Conservation (phyloP, 2,797 vertebrate genomes). For the Valencia hispanica region DNA sequence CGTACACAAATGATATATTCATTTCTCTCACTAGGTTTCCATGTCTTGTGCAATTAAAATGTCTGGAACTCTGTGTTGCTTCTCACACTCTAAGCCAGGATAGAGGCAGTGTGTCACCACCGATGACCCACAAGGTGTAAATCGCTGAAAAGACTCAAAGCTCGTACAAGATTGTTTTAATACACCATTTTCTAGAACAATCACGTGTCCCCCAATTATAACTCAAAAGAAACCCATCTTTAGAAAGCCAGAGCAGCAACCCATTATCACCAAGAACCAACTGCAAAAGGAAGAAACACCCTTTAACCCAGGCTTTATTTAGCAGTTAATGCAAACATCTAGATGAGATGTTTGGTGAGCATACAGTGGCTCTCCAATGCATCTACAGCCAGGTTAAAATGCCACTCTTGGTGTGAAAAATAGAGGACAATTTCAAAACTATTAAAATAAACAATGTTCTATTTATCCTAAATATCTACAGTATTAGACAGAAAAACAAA, state of each 20-base stretch:
- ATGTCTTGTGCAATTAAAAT: conserved; percentile 76
- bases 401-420: too few relatives aligned
- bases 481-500: too few relatives aligned
- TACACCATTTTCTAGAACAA: conserved; percentile 20
- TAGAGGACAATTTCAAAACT: too few relatives aligned
- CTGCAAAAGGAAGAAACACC: not conserved
- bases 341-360: not conserved
- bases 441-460: too few relatives aligned
- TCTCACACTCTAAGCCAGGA: conserved; percentile 45
- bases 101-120: conserved; percentile 48
- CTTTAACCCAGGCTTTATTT: not conserved
- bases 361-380: too few relatives aligned
- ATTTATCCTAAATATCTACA: too few relatives aligned
- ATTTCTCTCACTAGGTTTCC: conserved; percentile 76
- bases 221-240: conserved; percentile 6
- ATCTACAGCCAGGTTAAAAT: too few relatives aligned
- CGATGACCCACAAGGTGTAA: conserved; percentile 56
- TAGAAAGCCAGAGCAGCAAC: not conserved
- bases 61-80: conserved; percentile 60
- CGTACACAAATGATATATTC: conserved; percentile 78
- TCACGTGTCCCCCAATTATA: conserved; percentile 18
- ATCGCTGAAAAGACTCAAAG: conserved; percentile 46
- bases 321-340: not conserved
- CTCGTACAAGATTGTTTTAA: conserved; percentile 35
- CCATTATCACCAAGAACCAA: not conserved